Evolutionary conservation across 2,797 vertebrate species (phyloP).

Genomic region (Acanthiza pusilla): DNA sequence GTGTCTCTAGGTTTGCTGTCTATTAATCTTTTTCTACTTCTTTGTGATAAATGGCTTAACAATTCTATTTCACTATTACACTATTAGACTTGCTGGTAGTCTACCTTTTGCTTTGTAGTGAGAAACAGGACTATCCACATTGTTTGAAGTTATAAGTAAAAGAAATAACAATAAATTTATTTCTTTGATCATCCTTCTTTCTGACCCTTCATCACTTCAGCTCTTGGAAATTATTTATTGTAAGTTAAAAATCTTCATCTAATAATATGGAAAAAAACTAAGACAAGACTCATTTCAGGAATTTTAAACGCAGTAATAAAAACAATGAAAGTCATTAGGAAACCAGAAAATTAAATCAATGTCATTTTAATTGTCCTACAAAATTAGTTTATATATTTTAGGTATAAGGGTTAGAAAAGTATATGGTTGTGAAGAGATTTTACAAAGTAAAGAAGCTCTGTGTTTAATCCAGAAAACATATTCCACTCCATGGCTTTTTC

Average conservation of each 20-base stretch:
- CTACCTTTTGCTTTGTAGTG: neutral
- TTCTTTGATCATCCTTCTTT: neutral
- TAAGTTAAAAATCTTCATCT: neutral
- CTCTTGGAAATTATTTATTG: neutral
- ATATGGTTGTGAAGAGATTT: constrained; percentile 38
- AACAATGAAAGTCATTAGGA: neutral
- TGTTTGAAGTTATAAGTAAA: neutral
- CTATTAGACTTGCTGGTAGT: neutral
- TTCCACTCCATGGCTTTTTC: constrained; percentile 45
- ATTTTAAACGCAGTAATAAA: neutral
- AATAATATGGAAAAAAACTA: neutral
- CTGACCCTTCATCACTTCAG: neutral
- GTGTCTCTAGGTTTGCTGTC: neutral
- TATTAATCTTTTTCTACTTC: neutral
- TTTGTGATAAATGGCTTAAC: neutral
- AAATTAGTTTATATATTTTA: constrained; percentile 52
- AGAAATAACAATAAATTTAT: neutral
- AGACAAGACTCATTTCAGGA: neutral
- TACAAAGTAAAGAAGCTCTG: constrained; percentile 46
- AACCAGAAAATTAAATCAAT: constrained; percentile 45
- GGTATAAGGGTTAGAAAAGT: constrained; percentile 47
- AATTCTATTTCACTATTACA: neutral
- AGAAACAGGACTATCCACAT: neutral
- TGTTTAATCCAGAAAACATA: constrained; percentile 55
- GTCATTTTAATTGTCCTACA: constrained; percentile 34